A percentile compares a stretch with the other conserved stretches of the same genome.
phyloP scores from a whole-genome alignment of 2,113 vertebrate species.

The Phrynosoma platyrhinos region DNA sequence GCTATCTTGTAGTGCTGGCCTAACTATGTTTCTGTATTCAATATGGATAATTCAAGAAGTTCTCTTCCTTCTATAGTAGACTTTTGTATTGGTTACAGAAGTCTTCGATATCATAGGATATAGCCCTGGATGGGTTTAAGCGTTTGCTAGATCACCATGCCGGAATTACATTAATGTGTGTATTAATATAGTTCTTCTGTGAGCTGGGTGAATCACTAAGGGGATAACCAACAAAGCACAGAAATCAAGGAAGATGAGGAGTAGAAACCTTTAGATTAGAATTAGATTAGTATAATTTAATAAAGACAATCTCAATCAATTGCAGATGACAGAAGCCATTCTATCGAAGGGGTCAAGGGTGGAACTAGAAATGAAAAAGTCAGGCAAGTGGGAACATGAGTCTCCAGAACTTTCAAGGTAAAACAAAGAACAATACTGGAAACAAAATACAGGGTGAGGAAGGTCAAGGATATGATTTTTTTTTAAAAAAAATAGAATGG shows the following conservation, averaged over 20 bases:
- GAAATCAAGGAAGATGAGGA: neutral
- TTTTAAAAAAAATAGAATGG: neutral
- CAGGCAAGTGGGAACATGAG: neutral
- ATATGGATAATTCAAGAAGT: neutral
- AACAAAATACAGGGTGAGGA: neutral
- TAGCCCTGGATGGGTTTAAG: too few relatives aligned
- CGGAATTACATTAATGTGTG: neutral
- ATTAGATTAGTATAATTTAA: too few relatives aligned
- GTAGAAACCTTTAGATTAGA: neutral
- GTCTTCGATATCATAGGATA: too few relatives aligned
- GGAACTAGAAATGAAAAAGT: neutral
- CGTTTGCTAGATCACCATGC: neutral
- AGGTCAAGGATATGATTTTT: neutral
- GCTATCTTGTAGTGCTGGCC: neutral
- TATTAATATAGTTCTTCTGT: neutral
- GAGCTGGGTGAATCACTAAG: neutral
- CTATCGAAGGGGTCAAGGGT: neutral
- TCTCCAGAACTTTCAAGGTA: neutral
- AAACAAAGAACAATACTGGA: neutral
- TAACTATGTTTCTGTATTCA: neutral
- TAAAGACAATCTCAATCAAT: neutral
- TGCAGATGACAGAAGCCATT: neutral
- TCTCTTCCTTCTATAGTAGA: neutral
- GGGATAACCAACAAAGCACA: neutral
- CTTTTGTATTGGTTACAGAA: neutral